phyloP scores from a whole-genome alignment of 2,888 invertebrate species.

The Caradrina clavipalpis region DNA sequence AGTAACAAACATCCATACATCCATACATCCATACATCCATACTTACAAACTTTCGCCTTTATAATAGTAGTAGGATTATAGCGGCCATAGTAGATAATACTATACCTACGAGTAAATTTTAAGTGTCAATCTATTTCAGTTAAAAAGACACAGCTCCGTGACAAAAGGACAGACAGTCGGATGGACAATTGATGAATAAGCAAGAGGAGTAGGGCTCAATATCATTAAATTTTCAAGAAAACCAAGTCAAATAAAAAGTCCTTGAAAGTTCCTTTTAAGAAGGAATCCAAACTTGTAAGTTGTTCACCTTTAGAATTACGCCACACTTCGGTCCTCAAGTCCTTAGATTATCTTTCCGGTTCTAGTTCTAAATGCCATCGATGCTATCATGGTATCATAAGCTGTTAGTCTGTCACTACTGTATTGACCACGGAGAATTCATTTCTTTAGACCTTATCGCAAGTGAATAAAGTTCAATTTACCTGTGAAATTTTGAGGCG shows the following conservation, averaged over 20 bases:
- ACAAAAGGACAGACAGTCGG: too few species aligned
- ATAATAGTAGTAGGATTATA: too few species aligned
- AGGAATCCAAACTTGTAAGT: constrained; percentile 59
- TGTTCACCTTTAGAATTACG: constrained; percentile 76
- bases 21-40: too few species aligned
- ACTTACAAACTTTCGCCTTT: too few species aligned
- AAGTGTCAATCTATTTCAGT: too few species aligned
- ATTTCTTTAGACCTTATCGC: constrained; percentile 21
- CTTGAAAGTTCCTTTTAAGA: constrained; percentile 65
- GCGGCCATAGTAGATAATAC: too few species aligned
- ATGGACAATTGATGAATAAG: too few species aligned
- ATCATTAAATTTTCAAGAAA: too few species aligned
- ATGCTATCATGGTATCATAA: constrained; percentile 57
- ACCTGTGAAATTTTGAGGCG: neutral
- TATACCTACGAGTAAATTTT: too few species aligned
- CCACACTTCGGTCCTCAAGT: constrained; percentile 55
- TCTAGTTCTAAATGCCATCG: constrained; percentile 66
- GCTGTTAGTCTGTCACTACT: constrained; percentile 48
- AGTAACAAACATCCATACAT: too few species aligned
- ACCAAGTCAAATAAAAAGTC: constrained; percentile 33
- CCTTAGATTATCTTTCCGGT: constrained; percentile 65
- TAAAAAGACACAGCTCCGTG: too few species aligned
- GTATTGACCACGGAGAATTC: neutral
- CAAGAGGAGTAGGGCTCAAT: too few species aligned
- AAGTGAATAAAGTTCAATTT: constrained; percentile 23